These are phyloP conservation scores for Blastomussa wellsi DNA, from an alignment of 92 coral and sea anemone species.

Conservation along the genomic window DNA sequence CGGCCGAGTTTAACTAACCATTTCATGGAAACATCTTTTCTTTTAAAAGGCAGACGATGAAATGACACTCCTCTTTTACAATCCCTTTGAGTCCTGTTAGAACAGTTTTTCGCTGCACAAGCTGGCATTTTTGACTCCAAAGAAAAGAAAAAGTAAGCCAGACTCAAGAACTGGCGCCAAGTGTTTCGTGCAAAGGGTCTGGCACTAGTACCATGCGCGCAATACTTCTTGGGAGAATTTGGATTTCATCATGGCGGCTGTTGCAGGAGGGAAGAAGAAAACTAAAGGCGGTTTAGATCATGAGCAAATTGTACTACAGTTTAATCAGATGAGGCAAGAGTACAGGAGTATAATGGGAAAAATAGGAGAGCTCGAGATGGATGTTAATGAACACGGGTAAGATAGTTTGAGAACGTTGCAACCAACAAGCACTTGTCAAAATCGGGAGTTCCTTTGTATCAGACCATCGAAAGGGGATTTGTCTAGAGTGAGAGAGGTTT, in stretches of 20 bases:
- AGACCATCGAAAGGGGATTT: too few relatives aligned
- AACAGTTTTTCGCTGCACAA: too few relatives aligned
- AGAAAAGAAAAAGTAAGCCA: too few relatives aligned
- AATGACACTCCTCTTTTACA: too few relatives aligned
- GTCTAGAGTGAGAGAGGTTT: too few relatives aligned
- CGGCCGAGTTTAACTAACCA: too few relatives aligned
- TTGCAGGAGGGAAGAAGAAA: constrained; percentile 66
- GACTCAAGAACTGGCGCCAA: not conserved
- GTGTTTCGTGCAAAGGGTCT: not conserved
- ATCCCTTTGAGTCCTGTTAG: too few relatives aligned
- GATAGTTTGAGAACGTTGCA: not conserved
- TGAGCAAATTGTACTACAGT: constrained; percentile 81
- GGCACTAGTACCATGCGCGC: constrained; percentile 25
- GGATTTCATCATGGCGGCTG: constrained; percentile 84
- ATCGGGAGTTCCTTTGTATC: not conserved
- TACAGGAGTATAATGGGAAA: constrained; percentile 76
- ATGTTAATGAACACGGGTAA: constrained; percentile 94
- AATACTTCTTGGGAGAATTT: not conserved
- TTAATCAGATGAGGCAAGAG: constrained; percentile 95
- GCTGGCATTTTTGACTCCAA: too few relatives aligned
- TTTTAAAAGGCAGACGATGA: too few relatives aligned
- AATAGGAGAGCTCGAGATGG: constrained; percentile 94
- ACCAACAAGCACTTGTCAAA: not conserved
- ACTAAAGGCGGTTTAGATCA: constrained; percentile 78
- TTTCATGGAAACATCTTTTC: too few relatives aligned